phyloP scores from a whole-genome alignment of 2,888 invertebrate genomes.

The Neocrepidodera transversa region DNA sequence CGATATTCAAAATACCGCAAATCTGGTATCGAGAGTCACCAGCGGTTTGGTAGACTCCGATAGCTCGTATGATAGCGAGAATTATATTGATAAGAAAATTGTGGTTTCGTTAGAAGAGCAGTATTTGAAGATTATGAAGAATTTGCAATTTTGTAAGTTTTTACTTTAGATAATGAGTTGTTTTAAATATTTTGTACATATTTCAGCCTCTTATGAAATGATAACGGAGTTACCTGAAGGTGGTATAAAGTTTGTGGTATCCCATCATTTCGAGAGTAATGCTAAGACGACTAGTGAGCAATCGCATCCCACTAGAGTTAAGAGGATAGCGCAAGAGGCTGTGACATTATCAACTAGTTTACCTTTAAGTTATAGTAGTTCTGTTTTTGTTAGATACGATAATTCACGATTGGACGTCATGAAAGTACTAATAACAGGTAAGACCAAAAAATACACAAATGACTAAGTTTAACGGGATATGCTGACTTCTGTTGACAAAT shows the following conservation, averaged over 20 bases:
- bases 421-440: conserved; percentile 87
- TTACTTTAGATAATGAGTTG: not conserved
- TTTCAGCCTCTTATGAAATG: conserved; percentile 88
- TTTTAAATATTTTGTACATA: not conserved
- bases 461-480: no score
- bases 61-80: conserved; percentile 52
- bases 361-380: conserved; percentile 91
- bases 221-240: conserved; percentile 79
- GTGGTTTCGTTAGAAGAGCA: conserved; percentile 72
- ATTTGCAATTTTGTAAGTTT: conserved; percentile 82
- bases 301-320: conserved; percentile 85
- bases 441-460: not conserved
- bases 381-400: conserved; percentile 95
- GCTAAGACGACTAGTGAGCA: conserved; percentile 87
- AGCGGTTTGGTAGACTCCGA: conserved; percentile 57
- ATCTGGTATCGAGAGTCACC: conserved; percentile 63
- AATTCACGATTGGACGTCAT: conserved; percentile 93
- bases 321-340: conserved; percentile 93
- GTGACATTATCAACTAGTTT: conserved; percentile 91
- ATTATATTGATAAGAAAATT: conserved; percentile 62
- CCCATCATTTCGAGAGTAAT: conserved; percentile 89
- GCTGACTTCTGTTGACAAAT: no score
- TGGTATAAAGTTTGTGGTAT: conserved; percentile 80
- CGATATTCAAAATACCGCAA: conserved; percentile 82
- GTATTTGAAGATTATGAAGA: conserved; percentile 88